These are phyloP conservation scores for Polietes domitor DNA, from an alignment of 2,888 invertebrate species.

Conservation along the genomic window DNA sequence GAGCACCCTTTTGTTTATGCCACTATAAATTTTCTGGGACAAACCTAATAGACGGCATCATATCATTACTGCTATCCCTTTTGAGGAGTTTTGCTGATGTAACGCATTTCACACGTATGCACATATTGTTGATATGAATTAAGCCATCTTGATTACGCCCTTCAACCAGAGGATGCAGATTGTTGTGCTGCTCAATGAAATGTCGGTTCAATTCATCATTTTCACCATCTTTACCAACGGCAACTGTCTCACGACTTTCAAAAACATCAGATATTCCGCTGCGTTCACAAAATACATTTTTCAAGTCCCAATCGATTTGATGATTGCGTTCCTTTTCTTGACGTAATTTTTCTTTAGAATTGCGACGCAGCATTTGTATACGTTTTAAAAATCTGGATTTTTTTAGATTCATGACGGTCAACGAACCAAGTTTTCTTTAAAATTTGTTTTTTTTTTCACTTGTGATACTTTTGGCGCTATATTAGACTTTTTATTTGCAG, in stretches of 20 bases:
- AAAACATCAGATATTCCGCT: conserved; percentile 36
- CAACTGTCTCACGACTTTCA: conserved; percentile 60
- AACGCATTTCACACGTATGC: conserved; percentile 74
- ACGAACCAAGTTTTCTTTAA: too few species aligned
- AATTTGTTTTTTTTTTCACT: too few species aligned
- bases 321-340: conserved; percentile 68
- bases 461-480: too few species aligned
- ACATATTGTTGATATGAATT: conserved; percentile 73
- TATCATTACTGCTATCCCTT: conserved; percentile 25
- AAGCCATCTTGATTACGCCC: conserved; percentile 62
- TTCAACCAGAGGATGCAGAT: neutral
- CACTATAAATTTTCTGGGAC: neutral
- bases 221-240: conserved; percentile 43
- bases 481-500: too few species aligned
- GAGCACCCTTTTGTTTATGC: too few species aligned
- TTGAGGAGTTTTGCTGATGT: conserved; percentile 18
- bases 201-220: neutral
- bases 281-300: conserved; percentile 63
- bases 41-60: conserved; percentile 68
- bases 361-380: conserved; percentile 75
- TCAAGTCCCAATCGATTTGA: conserved; percentile 59
- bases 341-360: conserved; percentile 74
- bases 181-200: conserved; percentile 20
- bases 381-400: conserved; percentile 77
- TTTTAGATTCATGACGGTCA: conserved; percentile 75